Base-by-base conservation (phyloP, 2,888 invertebrate species). In the Cheilosia variabilis region DNA sequence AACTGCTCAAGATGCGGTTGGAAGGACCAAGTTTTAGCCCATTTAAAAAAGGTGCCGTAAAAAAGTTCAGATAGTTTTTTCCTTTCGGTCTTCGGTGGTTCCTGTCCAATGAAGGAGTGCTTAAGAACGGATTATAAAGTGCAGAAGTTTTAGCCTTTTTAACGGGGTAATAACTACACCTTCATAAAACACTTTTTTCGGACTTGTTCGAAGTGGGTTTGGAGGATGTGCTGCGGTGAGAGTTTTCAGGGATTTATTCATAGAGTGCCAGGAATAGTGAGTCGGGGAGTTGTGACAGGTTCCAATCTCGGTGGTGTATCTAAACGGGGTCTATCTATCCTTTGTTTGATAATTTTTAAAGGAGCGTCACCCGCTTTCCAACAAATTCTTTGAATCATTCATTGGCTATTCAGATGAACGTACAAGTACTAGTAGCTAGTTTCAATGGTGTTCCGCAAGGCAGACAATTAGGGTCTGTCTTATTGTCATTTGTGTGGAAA, bases 121-220 rank as follows among this genome's bases (percentile, higher is more conserved):
- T 86, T 86, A 81, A 77, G 45, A 73, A 66, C 37, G 73, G 81
- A 86, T 86, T 86, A 81, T 81, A 68, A 69, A 81, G 72, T 77
- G 72, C 68, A 72, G 57, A 81, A 86, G 81, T 86, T 77, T 81
- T 72, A 72, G 71, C 76, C 76, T 58, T 63, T 83, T 83, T 83
- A 58, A 78, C 73, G 73, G 83, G 69, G 71, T 72, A 82, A 66
- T 82, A 82, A 65, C 66, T 66, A 55, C 77, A 81, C 81, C 58
- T 69, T 79, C 73, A 68, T 73, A 68, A 68, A 78, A 55, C 62
- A 53, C 45, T 55, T 47, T 55, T 73, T 66, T 34, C 19, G 2
- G 19, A 1, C 43, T 15, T 6, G 15, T 7, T 17, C 4, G 41
- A 19, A 7, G 13, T 15, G 10, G 10, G 9, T 34, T 27, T 47